phyloP scores from a whole-genome alignment of 2,888 invertebrate genomes.

The Limnephilus auricula region DNA sequence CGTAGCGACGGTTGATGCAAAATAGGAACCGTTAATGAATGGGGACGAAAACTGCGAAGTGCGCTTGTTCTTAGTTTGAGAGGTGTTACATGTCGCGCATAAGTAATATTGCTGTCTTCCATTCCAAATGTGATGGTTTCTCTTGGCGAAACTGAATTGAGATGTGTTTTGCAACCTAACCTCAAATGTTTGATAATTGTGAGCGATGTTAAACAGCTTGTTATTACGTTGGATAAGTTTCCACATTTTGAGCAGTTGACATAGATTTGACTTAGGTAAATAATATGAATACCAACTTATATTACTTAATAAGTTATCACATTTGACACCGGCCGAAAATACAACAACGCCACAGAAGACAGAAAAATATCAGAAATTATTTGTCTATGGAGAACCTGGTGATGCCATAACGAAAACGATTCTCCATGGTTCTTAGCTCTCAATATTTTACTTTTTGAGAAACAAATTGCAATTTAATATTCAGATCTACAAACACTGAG shows the following conservation, averaged over 20 bases:
- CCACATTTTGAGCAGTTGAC: conserved; percentile 47
- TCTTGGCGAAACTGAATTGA: conserved; percentile 35
- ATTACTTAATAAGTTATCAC: background rate
- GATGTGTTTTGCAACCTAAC: conserved; percentile 53
- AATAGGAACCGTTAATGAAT: background rate
- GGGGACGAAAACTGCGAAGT: background rate
- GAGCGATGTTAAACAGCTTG: conserved; percentile 15
- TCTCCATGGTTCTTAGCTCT: background rate
- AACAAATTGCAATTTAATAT: no score
- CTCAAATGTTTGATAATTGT: conserved; percentile 52
- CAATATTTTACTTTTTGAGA: no score
- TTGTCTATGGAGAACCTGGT: background rate
- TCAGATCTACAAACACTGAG: no score
- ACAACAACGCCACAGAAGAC: background rate
- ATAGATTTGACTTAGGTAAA: background rate
- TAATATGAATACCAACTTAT: background rate
- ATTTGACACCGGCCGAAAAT: conserved; percentile 12
- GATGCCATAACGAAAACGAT: background rate
- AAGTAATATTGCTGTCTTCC: conserved; percentile 48
- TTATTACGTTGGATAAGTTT: conserved; percentile 49
- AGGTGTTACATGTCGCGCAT: conserved; percentile 13
- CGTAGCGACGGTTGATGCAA: background rate
- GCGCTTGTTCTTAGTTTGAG: conserved; percentile 9
- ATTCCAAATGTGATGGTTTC: conserved; percentile 57
- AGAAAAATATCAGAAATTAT: background rate